Base-by-base conservation (phyloP, 2,888 invertebrate species). In the Aspidapion aeneum region DNA sequence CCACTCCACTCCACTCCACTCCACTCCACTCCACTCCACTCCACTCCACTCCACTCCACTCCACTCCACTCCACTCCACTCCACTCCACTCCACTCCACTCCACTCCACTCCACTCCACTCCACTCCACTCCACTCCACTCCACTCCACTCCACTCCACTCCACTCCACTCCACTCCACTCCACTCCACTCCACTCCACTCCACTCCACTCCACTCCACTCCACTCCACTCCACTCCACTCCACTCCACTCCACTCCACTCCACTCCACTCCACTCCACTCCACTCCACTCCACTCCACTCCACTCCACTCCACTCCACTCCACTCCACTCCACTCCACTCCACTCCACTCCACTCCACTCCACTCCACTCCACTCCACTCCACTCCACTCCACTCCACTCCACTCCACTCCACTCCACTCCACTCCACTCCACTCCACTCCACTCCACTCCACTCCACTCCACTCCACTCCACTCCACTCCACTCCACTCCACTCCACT, bases 161-260 rank as follows among this genome's bases (percentile, higher is more conserved):
- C 61, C 62, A 22, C 35, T 63, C 61, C 55, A 17, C 49, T 63
- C 61, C 62, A 22, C 35, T 63, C 61, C 62, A 21, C 52, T 63
- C 61, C 62, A 18, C 35, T 63, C 56, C 55, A 17, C 35, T 63
- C 61, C 57, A 22, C 35, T 63, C 56, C 62, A 21, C 52, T 62
- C 55, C 62, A 21, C 52, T 63, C 56, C 62, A 18, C 22, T 63
- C 56, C 55, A 21, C 49, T 63, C 56, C 62, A n/a, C 22, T 63
- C 61, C 62, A 21, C 21, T 63, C 61, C 62, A 22, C 35, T 63
- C 61, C 55, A 17, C 49, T 63, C 61, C 62, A 22, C 35, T 63
- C 61, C 62, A 21, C 52, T 63, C 61, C 62, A 18, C 35, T 63
- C 56, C 55, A 17, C 35, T 63, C 61, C 57, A 22, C 35, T 63